A percentile compares a stretch with the other conserved stretches of the same genome.
Conservation (phyloP, 1,140 invertebrate genomes). For the Sinonovacula constricta region DNA sequence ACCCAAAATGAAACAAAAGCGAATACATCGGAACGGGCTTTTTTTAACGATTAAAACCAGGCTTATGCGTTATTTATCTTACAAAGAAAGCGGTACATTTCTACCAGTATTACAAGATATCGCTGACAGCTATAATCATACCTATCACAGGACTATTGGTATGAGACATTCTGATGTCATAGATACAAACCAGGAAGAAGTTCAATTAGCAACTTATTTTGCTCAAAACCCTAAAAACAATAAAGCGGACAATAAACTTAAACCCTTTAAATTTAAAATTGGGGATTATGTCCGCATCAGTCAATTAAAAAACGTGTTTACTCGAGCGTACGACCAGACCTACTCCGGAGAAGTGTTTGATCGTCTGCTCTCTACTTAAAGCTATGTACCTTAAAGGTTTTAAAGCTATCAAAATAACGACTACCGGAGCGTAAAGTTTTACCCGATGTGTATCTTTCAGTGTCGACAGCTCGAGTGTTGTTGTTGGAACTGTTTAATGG, state of each 20-base stretch:
- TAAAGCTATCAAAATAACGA: too few species aligned
- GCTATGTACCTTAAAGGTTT: too few species aligned
- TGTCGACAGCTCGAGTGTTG: too few species aligned
- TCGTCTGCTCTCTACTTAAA: too few species aligned
- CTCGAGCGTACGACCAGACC: conserved; percentile 44
- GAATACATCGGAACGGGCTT: neutral
- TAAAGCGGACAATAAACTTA: neutral
- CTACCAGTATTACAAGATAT: neutral
- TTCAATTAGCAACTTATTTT: neutral
- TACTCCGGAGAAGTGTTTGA: conserved; percentile 49
- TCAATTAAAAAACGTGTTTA: conserved; percentile 28
- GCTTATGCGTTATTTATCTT: neutral
- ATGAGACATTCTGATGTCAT: neutral
- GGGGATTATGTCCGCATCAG: conserved; percentile 41
- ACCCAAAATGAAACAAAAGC: conserved; percentile 7
- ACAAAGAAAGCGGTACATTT: neutral
- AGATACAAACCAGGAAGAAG: conserved; percentile 1
- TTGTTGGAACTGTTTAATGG: too few species aligned
- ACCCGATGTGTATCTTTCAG: too few species aligned
- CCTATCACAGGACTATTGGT: conserved; percentile 5
- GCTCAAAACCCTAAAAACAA: neutral
- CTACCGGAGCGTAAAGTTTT: too few species aligned
- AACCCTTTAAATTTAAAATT: conserved; percentile 45
- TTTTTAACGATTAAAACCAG: neutral
- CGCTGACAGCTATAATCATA: neutral